A percentile compares a stretch with the other conserved stretches of the same genome.
Conservation (phyloP, 2,888 invertebrate genomes). For the Bruchidius siliquastri region DNA sequence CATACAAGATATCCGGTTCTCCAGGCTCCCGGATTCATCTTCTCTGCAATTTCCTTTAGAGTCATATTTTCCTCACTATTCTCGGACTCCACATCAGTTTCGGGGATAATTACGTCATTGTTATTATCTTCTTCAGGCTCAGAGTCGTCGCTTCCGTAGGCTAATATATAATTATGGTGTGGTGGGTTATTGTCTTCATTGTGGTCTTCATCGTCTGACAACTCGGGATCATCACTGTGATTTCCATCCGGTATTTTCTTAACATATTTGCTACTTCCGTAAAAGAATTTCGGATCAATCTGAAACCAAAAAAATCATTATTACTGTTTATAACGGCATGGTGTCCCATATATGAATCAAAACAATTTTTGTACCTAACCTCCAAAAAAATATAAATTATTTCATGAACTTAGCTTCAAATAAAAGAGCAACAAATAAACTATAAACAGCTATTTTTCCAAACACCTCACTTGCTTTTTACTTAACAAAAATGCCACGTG, state of each 20-base stretch:
- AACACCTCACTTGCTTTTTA: too few species aligned
- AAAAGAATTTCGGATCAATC: conserved; percentile 11
- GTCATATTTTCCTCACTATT: conserved; percentile 6
- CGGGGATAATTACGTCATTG: neutral
- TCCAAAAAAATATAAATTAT: too few species aligned
- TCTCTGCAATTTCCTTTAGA: conserved; percentile 5
- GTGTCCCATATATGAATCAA: too few species aligned
- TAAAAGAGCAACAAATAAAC: too few species aligned
- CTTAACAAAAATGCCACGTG: too few species aligned
- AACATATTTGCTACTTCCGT: conserved; percentile 1
- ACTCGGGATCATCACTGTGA: conserved; percentile 7
- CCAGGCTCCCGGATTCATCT: conserved; percentile 1
- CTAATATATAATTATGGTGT: neutral
- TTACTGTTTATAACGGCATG: too few species aligned
- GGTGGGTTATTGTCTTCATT: too few species aligned
- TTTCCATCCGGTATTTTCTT: conserved; percentile 2
- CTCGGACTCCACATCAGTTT: conserved; percentile 6
- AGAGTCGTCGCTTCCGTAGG: conserved; percentile 1
- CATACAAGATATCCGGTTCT: conserved; percentile 4
- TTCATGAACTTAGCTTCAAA: too few species aligned
- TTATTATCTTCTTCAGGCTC: neutral
- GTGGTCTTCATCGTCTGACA: conserved; percentile 5
- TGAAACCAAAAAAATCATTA: conserved; percentile 5
- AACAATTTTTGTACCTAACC: too few species aligned
- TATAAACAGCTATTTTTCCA: too few species aligned